These are phyloP conservation scores for Eulimnadia texana DNA, from an alignment of 1,140 invertebrate species.

Conservation along the genomic window DNA sequence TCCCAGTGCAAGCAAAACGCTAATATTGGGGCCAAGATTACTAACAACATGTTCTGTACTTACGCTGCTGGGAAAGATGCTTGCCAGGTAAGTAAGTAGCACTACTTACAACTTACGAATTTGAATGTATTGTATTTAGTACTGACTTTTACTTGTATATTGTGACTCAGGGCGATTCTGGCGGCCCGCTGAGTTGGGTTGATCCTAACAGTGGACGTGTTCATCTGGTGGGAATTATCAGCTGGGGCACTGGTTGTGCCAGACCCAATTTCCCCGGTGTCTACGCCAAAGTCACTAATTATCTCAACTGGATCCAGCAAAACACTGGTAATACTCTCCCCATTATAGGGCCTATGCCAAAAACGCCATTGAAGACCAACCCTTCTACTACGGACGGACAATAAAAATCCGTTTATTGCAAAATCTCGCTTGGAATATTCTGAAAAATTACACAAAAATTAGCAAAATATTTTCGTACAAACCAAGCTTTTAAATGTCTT, in stretches of 20 bases:
- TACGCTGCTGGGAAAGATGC: slow-evolving; percentile 43
- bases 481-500: too few relatives aligned
- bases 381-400: too few relatives aligned
- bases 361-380: too few relatives aligned
- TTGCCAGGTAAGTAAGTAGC: slow-evolving; percentile 36
- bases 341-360: too few relatives aligned
- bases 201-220: slow-evolving; percentile 31
- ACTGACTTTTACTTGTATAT: too few relatives aligned
- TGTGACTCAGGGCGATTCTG: slow-evolving; percentile 46
- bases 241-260: slow-evolving; percentile 37
- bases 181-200: slow-evolving; percentile 45
- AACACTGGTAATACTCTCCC: slow-evolving; percentile 7
- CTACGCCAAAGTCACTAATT: slow-evolving; percentile 8
- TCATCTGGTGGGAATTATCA: slow-evolving; percentile 38
- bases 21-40: slow-evolving; percentile 25
- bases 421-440: too few relatives aligned
- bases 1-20: slow-evolving; percentile 29
- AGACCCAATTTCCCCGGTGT: slow-evolving; percentile 26
- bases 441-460: too few relatives aligned
- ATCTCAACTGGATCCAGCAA: slow-evolving; percentile 1
- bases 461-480: too few relatives aligned
- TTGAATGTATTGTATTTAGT: too few relatives aligned
- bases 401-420: too few relatives aligned
- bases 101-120: slow-evolving; percentile 7
- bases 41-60: slow-evolving; percentile 47